These are phyloP conservation scores for Acanthopagrus latus DNA, from an alignment of 2,797 vertebrate genomes.

Conservation along the genomic window DNA sequence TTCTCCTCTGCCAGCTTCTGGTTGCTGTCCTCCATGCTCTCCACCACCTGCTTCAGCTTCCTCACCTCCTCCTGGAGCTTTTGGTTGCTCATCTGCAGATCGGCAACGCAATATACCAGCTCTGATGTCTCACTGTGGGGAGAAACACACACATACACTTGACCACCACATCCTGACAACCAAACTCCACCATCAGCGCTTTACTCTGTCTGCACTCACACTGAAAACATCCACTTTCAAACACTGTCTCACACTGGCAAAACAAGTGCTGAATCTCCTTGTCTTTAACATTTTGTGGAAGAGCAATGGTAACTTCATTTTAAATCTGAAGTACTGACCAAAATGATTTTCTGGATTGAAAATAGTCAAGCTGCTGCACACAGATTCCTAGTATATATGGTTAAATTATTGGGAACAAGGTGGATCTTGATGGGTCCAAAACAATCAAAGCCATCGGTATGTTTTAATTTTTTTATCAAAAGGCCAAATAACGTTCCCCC, in stretches of 20 bases:
- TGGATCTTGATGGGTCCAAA: not conserved
- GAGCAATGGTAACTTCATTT: not conserved
- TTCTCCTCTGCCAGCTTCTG: constrained; percentile 89
- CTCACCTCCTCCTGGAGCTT: constrained; percentile 91
- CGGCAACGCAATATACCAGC: constrained; percentile 88
- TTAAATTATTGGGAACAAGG: not conserved
- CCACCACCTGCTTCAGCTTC: constrained; percentile 87
- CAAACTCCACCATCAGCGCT: not conserved
- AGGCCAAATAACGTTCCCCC: not conserved
- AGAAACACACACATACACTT: constrained; percentile 37
- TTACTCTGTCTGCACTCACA: not conserved
- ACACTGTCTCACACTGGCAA: not conserved
- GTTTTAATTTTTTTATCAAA: not conserved
- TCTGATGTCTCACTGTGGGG: constrained; percentile 90
- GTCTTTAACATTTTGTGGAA: too few species aligned
- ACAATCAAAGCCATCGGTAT: not conserved
- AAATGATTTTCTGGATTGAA: not conserved
- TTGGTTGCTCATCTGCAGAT: constrained; percentile 92
- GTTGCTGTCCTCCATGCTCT: constrained; percentile 90
- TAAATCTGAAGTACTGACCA: not conserved
- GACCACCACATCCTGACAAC: not conserved
- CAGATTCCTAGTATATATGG: not conserved
- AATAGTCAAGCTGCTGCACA: not conserved
- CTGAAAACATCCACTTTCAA: not conserved
- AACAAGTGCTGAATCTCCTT: not conserved